Base-by-base conservation (phyloP, 64 coral and sea anemone genomes). In the Pachyseris speciosa region DNA sequence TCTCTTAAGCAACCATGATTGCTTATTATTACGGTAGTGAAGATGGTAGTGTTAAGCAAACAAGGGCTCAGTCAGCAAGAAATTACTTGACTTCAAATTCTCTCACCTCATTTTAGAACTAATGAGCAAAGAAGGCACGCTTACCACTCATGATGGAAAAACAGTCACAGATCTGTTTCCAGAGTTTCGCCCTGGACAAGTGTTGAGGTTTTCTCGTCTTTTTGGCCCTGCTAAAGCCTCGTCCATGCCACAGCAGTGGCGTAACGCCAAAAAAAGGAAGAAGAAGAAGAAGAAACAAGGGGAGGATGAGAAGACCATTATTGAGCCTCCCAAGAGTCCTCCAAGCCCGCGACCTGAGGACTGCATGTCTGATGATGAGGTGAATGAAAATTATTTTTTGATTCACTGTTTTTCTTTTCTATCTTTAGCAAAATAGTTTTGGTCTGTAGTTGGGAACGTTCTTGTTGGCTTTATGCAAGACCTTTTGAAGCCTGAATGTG, bases 321-420 rank as follows among this genome's bases (percentile, higher is more conserved):
- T 72, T 2, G 63, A 84, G 17, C 75, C 47, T 33, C 94, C 94
- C 1, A 83, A 76, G 52, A 76, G 90, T 34, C 94, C 90, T 17
- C 94, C 94, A 2, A 86, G 92, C 15, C 94, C 94, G 11, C 67
- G 76, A 24, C 93, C 76, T 33, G 96, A 98, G 34, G 93, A 98
- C 52, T 98, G 93, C 51, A 92, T 95, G 93, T 98, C 96, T 33
- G 96, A 98, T 92, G 96, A 98, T 79, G 96, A 98, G 96, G 96
- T 98, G 69, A 81, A 45, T 20, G 16, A 5, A 7, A 22, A 28
- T 24, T 43, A 25, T n/a, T n/a, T n/a, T n/a, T n/a, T n/a, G n/a
- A n/a, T n/a, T n/a, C n/a, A n/a, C n/a, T n/a, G n/a, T n/a, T n/a
- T n/a, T n/a, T n/a, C n/a, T n/a, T n/a, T n/a, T n/a, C n/a, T n/a